Evolutionary conservation across 2,797 vertebrate genomes (phyloP).

Genomic region (Halcyon badia): DNA sequence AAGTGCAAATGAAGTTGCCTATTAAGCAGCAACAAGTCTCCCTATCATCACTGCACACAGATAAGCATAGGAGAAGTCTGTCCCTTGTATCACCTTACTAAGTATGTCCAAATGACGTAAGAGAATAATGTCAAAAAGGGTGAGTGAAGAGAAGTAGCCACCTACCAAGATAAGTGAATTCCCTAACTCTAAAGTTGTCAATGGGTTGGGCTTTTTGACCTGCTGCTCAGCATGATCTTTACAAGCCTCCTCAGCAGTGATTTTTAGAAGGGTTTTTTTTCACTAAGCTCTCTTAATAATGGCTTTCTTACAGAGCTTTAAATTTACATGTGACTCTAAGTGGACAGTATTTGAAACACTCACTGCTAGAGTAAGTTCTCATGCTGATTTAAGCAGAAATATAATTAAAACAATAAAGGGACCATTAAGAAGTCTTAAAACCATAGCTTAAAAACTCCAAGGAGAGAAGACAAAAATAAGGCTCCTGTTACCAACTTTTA

Average conservation of each 20-base stretch:
- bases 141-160: background rate
- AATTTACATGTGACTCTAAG: background rate
- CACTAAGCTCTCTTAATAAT: background rate
- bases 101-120: background rate
- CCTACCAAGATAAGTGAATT: slow-evolving; percentile 11
- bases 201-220: slow-evolving; percentile 21
- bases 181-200: background rate
- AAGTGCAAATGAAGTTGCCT: background rate
- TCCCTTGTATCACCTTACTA: background rate
- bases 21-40: background rate
- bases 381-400: background rate
- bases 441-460: background rate
- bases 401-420: background rate
- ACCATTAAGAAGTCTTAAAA: background rate
- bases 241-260: background rate
- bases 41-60: background rate
- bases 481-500: background rate
- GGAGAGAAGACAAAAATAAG: background rate
- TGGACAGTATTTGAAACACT: background rate
- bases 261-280: background rate
- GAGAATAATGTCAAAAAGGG: background rate
- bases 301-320: background rate
- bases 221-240: slow-evolving; percentile 10
- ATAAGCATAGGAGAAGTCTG: background rate
- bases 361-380: background rate